phyloP scores from a whole-genome alignment of 2,113 vertebrate species.

The Lontra canadensis region DNA sequence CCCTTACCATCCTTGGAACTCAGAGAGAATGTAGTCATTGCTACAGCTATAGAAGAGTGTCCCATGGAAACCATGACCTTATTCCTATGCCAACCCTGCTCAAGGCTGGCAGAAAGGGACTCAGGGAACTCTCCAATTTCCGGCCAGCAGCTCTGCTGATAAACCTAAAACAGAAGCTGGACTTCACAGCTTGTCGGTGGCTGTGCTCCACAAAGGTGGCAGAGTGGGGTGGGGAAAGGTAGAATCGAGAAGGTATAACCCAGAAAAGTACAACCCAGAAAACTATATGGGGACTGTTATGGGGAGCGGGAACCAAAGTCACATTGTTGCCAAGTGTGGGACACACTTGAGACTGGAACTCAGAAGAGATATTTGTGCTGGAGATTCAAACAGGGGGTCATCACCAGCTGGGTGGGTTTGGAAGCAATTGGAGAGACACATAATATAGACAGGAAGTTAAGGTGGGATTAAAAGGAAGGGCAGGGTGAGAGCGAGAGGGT shows the following conservation, averaged over 20 bases:
- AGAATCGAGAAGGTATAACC: too few relatives aligned
- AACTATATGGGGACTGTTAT: neutral
- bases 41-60: too few relatives aligned
- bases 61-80: neutral
- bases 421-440: neutral
- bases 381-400: neutral
- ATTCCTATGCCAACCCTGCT: too few relatives aligned
- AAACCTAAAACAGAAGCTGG: neutral
- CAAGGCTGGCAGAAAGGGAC: neutral
- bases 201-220: too few relatives aligned
- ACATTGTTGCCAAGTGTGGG: neutral
- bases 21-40: neutral
- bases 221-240: neutral
- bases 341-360: neutral
- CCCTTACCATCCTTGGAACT: neutral
- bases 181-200: neutral
- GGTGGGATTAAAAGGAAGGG: neutral
- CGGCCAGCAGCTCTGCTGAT: too few relatives aligned
- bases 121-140: neutral
- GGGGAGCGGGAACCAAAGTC: neutral
- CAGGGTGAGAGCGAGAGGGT: neutral
- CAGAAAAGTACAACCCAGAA: neutral
- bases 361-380: neutral
- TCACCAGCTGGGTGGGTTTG: neutral
- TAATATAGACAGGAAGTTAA: neutral